phyloP scores from a whole-genome alignment of 1,140 invertebrate species.

The Mactra quadrangularis region DNA sequence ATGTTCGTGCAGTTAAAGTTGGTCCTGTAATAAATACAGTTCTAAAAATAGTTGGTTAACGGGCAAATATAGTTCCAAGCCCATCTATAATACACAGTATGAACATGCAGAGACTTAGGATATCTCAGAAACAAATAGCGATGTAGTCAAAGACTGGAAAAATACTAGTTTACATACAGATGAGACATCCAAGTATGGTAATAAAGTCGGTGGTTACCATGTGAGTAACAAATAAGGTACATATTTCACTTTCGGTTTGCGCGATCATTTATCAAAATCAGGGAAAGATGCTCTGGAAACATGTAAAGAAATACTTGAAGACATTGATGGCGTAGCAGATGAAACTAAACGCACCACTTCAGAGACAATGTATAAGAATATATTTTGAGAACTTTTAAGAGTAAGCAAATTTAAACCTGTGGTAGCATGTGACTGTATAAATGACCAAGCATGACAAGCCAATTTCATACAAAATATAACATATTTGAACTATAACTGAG shows the following conservation, averaged over 20 bases:
- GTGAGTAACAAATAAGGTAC: conserved; percentile 1
- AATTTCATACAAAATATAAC: too few species aligned
- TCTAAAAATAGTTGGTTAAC: too few species aligned
- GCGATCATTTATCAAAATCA: conserved; percentile 15
- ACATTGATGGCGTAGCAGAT: neutral
- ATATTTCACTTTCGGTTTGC: neutral
- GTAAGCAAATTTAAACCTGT: too few species aligned
- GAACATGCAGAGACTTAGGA: conserved; percentile 12
- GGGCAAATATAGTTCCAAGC: conserved; percentile 1
- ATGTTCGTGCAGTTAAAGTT: too few species aligned
- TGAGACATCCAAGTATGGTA: conserved; percentile 33
- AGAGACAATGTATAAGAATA: too few species aligned
- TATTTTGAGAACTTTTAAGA: too few species aligned
- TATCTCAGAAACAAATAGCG: conserved; percentile 25
- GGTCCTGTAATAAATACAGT: too few species aligned
- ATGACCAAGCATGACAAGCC: too few species aligned
- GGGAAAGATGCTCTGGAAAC: conserved; percentile 18
- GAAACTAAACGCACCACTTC: too few species aligned
- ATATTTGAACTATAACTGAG: too few species aligned
- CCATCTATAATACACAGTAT: conserved; percentile 22
- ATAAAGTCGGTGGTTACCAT: conserved; percentile 1
- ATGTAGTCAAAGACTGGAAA: neutral
- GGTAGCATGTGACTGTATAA: too few species aligned
- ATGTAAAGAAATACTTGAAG: too few species aligned
- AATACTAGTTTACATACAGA: conserved; percentile 32